A percentile compares a stretch with the other conserved stretches of the same genome.
Evolutionary conservation across 2,888 invertebrate genomes (phyloP).

Genomic region (Drosophila cognata): DNA sequence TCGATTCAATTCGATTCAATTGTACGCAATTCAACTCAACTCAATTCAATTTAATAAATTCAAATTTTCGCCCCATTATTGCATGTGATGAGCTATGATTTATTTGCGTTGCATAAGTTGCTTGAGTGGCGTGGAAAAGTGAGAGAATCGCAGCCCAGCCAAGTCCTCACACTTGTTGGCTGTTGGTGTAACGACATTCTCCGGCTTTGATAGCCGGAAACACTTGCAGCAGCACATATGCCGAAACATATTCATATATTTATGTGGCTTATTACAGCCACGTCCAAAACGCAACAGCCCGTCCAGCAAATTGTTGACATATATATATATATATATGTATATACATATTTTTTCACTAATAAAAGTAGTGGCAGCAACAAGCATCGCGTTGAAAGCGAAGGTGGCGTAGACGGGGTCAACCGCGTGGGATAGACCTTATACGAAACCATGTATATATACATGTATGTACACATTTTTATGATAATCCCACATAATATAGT

Average conservation of each 20-base stretch:
- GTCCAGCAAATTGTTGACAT: slow-evolving; percentile 53
- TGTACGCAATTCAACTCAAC: not conserved
- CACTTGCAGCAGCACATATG: slow-evolving; percentile 27
- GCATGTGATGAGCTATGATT: slow-evolving; percentile 34
- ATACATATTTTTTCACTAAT: not conserved
- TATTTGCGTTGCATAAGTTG: slow-evolving; percentile 51
- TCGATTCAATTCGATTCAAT: slow-evolving; percentile 26
- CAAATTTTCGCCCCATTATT: slow-evolving; percentile 27
- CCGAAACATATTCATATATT: slow-evolving; percentile 33
- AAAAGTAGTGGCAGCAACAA: slow-evolving; percentile 6
- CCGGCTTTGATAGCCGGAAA: slow-evolving; percentile 47
- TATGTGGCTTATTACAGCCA: slow-evolving; percentile 29
- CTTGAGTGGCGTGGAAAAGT: slow-evolving; percentile 39
- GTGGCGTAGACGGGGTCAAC: slow-evolving; percentile 45
- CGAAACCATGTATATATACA: slow-evolving; percentile 9
- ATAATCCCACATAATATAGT: slow-evolving; percentile 67
- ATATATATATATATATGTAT: not conserved
- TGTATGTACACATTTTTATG: slow-evolving; percentile 42
- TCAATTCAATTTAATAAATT: slow-evolving; percentile 39
- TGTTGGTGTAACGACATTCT: slow-evolving; percentile 15
- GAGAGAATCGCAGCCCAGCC: slow-evolving; percentile 26
- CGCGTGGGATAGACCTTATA: slow-evolving; percentile 29
- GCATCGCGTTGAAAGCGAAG: slow-evolving; percentile 52
- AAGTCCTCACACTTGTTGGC: slow-evolving; percentile 23
- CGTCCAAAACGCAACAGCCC: slow-evolving; percentile 22